phyloP scores from a whole-genome alignment of 1,140 invertebrate species.

The Dendroctonus valens region DNA sequence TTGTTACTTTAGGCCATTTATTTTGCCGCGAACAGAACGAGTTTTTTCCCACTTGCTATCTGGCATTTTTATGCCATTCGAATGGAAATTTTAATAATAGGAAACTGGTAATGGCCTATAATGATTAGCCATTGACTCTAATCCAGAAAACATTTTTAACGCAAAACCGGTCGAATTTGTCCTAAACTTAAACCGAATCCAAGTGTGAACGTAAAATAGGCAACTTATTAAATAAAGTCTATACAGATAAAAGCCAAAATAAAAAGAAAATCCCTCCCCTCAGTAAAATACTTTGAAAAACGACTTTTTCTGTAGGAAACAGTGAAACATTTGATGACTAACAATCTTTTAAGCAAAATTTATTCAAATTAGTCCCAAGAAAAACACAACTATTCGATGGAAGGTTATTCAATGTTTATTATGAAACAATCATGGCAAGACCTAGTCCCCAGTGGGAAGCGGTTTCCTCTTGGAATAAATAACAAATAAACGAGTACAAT shows the following conservation, averaged over 20 bases:
- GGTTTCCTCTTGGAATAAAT: too few species aligned
- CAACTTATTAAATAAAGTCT: too few species aligned
- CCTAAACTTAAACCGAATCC: too few species aligned
- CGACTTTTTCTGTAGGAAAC: not conserved
- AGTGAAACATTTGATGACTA: not conserved
- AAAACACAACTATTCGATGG: not conserved
- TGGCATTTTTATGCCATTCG: not conserved
- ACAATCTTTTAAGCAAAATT: not conserved
- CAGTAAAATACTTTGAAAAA: not conserved
- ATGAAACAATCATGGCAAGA: too few species aligned
- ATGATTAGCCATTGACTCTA: not conserved
- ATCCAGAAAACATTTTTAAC: too few species aligned
- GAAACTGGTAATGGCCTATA: not conserved
- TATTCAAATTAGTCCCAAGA: not conserved
- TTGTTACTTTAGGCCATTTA: conserved; percentile 43
- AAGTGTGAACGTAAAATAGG: too few species aligned
- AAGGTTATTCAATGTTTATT: too few species aligned
- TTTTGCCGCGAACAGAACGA: conserved; percentile 26
- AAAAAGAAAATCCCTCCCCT: too few species aligned
- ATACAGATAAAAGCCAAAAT: not conserved
- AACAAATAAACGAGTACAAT: too few species aligned
- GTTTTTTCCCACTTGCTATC: too few species aligned
- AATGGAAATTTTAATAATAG: not conserved
- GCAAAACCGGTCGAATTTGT: too few species aligned
- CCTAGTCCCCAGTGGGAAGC: too few species aligned